Evolutionary conservation across 1,140 invertebrate species (phyloP).

Genomic region (Dinothrombium tinctorium): DNA sequence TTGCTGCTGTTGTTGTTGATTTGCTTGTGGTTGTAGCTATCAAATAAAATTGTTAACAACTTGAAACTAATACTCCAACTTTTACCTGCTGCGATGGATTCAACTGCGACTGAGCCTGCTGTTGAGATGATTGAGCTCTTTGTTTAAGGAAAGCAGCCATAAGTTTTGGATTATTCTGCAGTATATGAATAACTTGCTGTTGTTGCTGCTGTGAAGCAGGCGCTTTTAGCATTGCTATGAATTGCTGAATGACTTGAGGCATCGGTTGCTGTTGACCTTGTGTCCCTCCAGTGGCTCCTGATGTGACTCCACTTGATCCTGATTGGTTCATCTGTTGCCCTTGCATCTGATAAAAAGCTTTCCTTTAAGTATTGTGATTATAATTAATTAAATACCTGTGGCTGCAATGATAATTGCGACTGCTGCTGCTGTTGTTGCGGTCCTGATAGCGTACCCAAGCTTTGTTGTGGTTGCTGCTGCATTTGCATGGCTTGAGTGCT

Average conservation of each 20-base stretch:
- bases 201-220: slow-evolving; percentile 76
- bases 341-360: slow-evolving; percentile 7
- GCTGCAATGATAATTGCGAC: not conserved
- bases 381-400: not conserved
- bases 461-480: not conserved
- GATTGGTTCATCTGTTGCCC: slow-evolving; percentile 12
- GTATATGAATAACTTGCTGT: slow-evolving; percentile 66
- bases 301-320: slow-evolving; percentile 3
- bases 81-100: too few species aligned
- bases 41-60: too few species aligned
- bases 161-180: slow-evolving; percentile 78
- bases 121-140: slow-evolving; percentile 30
- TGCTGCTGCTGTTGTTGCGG: slow-evolving; percentile 7
- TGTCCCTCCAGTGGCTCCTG: slow-evolving; percentile 6
- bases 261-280: slow-evolving; percentile 14
- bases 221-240: slow-evolving; percentile 65
- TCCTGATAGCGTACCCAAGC: not conserved
- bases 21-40: too few species aligned
- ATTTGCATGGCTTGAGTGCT: not conserved
- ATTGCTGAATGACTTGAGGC: slow-evolving; percentile 51
- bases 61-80: too few species aligned
- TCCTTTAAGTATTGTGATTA: not conserved
- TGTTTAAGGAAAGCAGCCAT: slow-evolving; percentile 94
- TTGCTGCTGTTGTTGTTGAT: too few species aligned
- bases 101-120: slow-evolving; percentile 17